Evolutionary conservation across 2,888 invertebrate genomes (phyloP), one percentile per base, ranked within the genome.

Genomic region (Lacanobia oleracea): DNA sequence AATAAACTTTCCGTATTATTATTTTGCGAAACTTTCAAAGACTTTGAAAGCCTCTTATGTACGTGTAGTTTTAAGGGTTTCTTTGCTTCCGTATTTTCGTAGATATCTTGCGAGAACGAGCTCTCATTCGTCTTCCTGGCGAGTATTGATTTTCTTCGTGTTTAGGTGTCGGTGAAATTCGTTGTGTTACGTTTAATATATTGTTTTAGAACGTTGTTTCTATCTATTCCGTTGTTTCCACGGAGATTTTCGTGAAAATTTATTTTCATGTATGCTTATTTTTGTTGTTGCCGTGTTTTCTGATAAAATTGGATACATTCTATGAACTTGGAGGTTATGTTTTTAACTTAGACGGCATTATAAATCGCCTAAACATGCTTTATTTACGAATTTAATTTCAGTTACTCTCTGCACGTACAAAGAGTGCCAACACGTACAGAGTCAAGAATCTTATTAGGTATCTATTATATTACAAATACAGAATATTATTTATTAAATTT

Each of bases 1-100:
- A 81, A 85, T 79, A 82, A 86, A 84, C 67, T 84, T 79, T 86
- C 79, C 76, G 77, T 83, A 80, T 80, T 80, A 82, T 79, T 81
- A 85, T 78, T 86, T 76, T 84, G 69, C 76, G 71, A 80, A 83
- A 82, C 83, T 79, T 85, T 57, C 27, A 65, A 67, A 71, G 63
- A 43, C 37, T 74, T 73, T 53, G 69, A 67, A 64, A 79, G 68
- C 50, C 65, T 66, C 68, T 77, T 77, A 81, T 21, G 57, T 66
- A 81, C 59, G 59, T 67, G 62, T 78, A 80, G 79, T 79, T 79
- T 65, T 27, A 68, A 73, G 53, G 63, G 21, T 60, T 82, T 79
- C 45, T 43, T 69, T 53, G 67, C 80, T 83, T 83, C 79, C 64
- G 74, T 69, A 72, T 63, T 71, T 76, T 62, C 56, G 37, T 70